Conservation (phyloP, 2,888 invertebrate genomes). For the Sialis fuliginosa region DNA sequence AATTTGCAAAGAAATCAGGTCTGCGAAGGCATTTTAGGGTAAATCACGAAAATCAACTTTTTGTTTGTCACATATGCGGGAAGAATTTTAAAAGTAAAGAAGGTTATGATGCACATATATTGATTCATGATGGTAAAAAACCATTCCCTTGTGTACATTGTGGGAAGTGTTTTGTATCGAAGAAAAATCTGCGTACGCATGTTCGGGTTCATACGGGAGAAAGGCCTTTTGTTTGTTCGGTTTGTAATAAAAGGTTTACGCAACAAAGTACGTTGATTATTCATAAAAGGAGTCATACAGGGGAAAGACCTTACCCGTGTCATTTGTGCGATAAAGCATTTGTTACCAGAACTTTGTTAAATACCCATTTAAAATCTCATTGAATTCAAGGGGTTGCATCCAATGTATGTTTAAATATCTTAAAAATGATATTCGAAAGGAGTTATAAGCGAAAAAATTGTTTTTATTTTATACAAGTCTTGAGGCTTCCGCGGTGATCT, state of each 20-base stretch:
- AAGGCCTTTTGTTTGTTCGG: constrained; percentile 15
- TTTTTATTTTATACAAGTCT: no score
- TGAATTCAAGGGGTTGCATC: constrained; percentile 5
- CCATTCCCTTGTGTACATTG: neutral
- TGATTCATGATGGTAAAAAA: neutral
- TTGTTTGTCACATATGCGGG: constrained; percentile 26
- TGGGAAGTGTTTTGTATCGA: neutral
- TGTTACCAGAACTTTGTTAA: constrained; percentile 17
- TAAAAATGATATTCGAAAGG: no score
- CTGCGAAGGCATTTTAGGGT: constrained; percentile 9
- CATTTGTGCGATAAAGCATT: constrained; percentile 17
- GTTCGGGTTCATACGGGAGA: constrained; percentile 1
- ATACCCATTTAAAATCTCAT: constrained; percentile 13
- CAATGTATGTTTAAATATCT: no score
- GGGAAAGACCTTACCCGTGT: constrained; percentile 17
- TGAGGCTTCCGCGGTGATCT: no score
- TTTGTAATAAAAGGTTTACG: constrained; percentile 22
- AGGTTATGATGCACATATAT: neutral
- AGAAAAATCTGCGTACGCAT: neutral
- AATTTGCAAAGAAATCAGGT: constrained; percentile 3
- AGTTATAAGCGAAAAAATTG: no score
- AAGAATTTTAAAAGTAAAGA: constrained; percentile 17
- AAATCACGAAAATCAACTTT: constrained; percentile 17
- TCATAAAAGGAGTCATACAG: constrained; percentile 1
- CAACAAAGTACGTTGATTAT: constrained; percentile 18